These are phyloP conservation scores for Tupaia tana DNA, from an alignment of 2,113 vertebrate genomes.

Conservation along the genomic window DNA sequence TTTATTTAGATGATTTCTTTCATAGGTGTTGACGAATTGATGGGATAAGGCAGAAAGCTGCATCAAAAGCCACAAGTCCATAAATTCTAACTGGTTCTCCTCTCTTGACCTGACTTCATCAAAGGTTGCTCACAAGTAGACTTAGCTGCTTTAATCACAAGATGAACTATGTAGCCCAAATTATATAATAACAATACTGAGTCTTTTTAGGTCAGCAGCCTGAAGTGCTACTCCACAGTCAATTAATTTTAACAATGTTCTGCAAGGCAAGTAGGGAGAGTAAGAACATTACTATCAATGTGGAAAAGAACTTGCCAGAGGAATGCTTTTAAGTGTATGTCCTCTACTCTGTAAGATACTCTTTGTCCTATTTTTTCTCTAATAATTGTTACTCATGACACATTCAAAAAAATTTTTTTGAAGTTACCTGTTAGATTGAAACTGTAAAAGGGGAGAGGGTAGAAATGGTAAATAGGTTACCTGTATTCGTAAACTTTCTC, in stretches of 20 bases:
- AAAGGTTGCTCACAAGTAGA: background rate
- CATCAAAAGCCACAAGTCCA: background rate
- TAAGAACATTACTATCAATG: background rate
- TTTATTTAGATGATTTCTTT: background rate
- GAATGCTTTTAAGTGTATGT: background rate
- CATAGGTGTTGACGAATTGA: background rate
- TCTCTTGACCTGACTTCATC: background rate
- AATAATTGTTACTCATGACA: background rate
- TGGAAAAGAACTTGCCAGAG: background rate
- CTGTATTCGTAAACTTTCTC: background rate
- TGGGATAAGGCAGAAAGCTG: background rate
- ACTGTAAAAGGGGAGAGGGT: background rate
- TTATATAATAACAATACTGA: background rate
- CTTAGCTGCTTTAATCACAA: conserved; percentile 32
- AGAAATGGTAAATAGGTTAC: background rate
- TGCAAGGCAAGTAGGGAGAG: background rate
- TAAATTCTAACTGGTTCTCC: conserved; percentile 1
- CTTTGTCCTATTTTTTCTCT: background rate
- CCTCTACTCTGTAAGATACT: background rate
- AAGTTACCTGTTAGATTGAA: background rate
- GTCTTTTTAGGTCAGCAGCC: conserved; percentile 7
- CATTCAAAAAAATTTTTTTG: background rate
- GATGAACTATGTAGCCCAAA: background rate
- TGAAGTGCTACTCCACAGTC: background rate
- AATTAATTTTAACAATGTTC: conserved; percentile 36